Evolutionary conservation across 2,797 vertebrate genomes (phyloP), one percentile per base, ranked within the genome.

Genomic region (Nyctibius grandis): DNA sequence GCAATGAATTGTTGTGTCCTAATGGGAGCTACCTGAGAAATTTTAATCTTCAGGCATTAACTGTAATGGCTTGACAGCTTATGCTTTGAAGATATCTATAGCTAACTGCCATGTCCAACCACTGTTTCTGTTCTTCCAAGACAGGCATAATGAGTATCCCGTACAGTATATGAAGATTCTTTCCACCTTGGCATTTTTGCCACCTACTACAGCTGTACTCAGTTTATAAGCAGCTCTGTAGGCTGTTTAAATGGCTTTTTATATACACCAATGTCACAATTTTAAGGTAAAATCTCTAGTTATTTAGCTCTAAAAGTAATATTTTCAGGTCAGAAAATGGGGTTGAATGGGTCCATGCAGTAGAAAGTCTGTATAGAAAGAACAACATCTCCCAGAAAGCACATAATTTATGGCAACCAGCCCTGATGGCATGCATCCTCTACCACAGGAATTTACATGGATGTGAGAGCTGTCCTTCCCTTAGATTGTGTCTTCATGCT

Each of bases 1-100:
- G 42, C 48, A 91, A 25, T 76, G 51, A 93, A 63, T 93, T 85
- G 13, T 63, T 76, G 54, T 12, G 50, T 70, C 36, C 67, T 92
- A 90, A 82, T 69, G 63, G 67, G 44, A 96, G 9, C n/a, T 94
- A 88, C 51, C 63, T 54, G 81, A 93, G 44, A 92, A 78, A 89
- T 53, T 72, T 54, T 60, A 75, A 65, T 87, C 38, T 65, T 91
- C 28, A 63, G 48, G 22, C 54, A 73, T 67, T 82, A 54, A 40
- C 33, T 63, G 15, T 63, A 89, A 87, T 50, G 29, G 11, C 38
- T 87, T 74, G 64, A 54, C 47, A 85, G 19, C 36, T 75, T 78
- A 85, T 67, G 12, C 44, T 89, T 88, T 85, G 60, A 73, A 42
- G 60, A 34, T 44, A 86, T 57, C 54, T 73, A 31, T 42, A 77